Conservation (phyloP, 1,140 invertebrate genomes). For the Rhizoglyphus robini region DNA sequence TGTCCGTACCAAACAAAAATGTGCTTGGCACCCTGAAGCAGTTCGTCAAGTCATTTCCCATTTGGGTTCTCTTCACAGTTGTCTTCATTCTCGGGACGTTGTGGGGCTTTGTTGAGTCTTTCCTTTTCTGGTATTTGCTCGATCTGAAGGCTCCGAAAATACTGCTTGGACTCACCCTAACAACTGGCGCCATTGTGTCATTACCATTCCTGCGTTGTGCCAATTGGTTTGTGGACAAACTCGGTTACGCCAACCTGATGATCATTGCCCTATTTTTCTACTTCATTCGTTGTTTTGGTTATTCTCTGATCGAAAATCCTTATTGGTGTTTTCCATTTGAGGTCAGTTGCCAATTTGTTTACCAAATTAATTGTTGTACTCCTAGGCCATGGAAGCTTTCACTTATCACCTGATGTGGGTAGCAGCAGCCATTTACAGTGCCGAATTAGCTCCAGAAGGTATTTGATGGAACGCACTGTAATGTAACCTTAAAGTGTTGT, state of each 20-base stretch:
- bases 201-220: constrained; percentile 60
- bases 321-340: constrained; percentile 68
- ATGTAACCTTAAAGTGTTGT: background rate
- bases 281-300: constrained; percentile 57
- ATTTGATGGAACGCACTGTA: background rate
- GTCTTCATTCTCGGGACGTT: constrained; percentile 58
- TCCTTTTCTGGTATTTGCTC: constrained; percentile 69
- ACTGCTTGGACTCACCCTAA: constrained; percentile 68
- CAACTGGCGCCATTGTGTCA: constrained; percentile 58
- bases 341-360: constrained; percentile 17
- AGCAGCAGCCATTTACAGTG: constrained; percentile 64
- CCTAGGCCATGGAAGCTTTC: constrained; percentile 54
- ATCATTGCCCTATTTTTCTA: constrained; percentile 63
- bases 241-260: constrained; percentile 67
- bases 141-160: constrained; percentile 60
- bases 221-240: constrained; percentile 56
- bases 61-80: constrained; percentile 53
- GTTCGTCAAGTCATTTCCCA: constrained; percentile 55
- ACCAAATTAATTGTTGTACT: background rate
- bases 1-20: constrained; percentile 55
- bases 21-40: constrained; percentile 52
- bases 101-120: constrained; percentile 72
- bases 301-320: constrained; percentile 63
- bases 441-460: constrained; percentile 56
- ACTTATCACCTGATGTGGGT: constrained; percentile 68